These are phyloP conservation scores for Atlantisia rogersi DNA, from an alignment of 2,113 vertebrate genomes.

Conservation along the genomic window DNA sequence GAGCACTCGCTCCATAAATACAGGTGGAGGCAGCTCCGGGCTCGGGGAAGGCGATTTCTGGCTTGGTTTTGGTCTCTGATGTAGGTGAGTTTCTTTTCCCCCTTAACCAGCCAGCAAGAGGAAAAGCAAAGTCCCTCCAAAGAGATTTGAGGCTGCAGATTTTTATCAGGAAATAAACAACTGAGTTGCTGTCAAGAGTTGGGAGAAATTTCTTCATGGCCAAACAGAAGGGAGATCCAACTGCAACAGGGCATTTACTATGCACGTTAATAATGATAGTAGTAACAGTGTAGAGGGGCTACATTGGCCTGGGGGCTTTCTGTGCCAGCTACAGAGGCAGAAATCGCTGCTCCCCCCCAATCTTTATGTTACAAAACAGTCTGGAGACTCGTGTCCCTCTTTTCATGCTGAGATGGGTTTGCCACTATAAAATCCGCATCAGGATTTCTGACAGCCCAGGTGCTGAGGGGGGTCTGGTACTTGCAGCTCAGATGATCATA, in stretches of 20 bases:
- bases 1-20: background rate
- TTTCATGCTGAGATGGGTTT: background rate
- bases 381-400: background rate
- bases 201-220: background rate
- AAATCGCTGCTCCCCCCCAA: background rate
- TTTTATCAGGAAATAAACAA: background rate
- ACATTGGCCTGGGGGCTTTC: fast-evolving
- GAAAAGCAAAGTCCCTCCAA: background rate
- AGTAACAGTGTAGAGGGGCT: fast-evolving
- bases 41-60: background rate
- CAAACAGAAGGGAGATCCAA: background rate
- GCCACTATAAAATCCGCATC: background rate
- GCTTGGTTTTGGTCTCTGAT: background rate
- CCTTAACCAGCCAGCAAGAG: background rate
- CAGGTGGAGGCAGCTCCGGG: background rate
- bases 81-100: background rate
- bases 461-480: background rate
- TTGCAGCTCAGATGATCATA: background rate
- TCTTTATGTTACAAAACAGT: background rate
- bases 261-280: fast-evolving
- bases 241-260: background rate
- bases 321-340: background rate
- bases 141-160: background rate
- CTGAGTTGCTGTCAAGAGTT: background rate
- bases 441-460: background rate